Base-by-base conservation (phyloP, 2,113 vertebrate genomes). In the Seriola rivoliana region DNA sequence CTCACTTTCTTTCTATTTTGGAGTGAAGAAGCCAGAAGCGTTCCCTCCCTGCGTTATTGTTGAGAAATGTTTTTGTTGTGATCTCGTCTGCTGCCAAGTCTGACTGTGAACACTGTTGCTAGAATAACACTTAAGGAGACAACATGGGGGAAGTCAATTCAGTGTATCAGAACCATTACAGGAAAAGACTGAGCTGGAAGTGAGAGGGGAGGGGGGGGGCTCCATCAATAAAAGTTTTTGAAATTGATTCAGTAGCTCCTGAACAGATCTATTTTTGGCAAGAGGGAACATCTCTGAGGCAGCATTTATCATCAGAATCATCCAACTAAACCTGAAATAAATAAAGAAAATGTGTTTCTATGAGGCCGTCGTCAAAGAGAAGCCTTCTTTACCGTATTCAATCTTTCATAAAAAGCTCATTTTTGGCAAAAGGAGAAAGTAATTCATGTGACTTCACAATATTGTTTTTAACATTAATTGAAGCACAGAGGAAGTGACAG, bases 201-300 rank as follows among this genome's bases (percentile, higher is more conserved):
- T 42, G 65, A 62, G 32, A 46, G 21, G 12, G 25, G 14, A 68
- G 59, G 23, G 29, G 34, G 4, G n/a, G 10, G 36, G 58, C 42
- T 71, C 52, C 65, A 66, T 86, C 66, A 62, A 62, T 55, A 65
- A n/a, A 74, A 1, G 75, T 21, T 78, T 74, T 12, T 68, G n/a
- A 72, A 77, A 72, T 32, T 60, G 80, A 82, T 75, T 67, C 52
- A 55, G 59, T 55, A 40, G 40, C 58, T 66, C 29, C 67, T 62
- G 65, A 40, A 34, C n/a, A 57, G 25, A 78, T 71, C 57, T 80
- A 71, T 75, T 76, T 80, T 55, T 69, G 77, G 68, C 11, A n/a
- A 60, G 38, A 48, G 5, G 36, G 25, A 46, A 40, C 40, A 25
- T 42, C 23, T 50, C 44, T 66, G 23, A 71, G 21, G 42, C 6